Conservation (phyloP, 2,888 invertebrate genomes). For the Tridacna gigas region DNA sequence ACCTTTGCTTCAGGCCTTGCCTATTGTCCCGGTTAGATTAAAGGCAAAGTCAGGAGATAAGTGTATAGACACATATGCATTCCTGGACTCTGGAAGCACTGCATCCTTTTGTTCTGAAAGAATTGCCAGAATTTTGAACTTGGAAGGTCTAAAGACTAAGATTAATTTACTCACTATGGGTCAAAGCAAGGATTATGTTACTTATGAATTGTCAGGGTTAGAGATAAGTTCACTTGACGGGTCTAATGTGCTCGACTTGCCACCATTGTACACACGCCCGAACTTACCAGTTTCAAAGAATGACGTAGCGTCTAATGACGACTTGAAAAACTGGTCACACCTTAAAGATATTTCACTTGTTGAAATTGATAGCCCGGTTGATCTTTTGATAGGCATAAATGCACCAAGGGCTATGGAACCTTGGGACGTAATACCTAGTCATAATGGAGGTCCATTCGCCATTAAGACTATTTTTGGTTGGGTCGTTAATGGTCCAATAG, state of each 20-base stretch:
- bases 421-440: slow-evolving; percentile 54
- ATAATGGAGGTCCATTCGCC: slow-evolving; percentile 48
- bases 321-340: slow-evolving; percentile 39
- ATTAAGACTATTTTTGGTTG: slow-evolving; percentile 55
- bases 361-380: slow-evolving; percentile 48
- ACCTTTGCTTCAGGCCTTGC: slow-evolving; percentile 73
- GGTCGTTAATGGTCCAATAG: slow-evolving; percentile 53
- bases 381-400: slow-evolving; percentile 54
- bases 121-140: slow-evolving; percentile 2
- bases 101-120: slow-evolving; percentile 46
- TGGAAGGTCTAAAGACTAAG: slow-evolving; percentile 16
- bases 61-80: slow-evolving; percentile 52
- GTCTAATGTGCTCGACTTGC: slow-evolving; percentile 19
- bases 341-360: slow-evolving; percentile 34
- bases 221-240: slow-evolving; percentile 41
- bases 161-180: slow-evolving; percentile 11
- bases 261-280: slow-evolving; percentile 27
- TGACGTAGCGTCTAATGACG: slow-evolving; percentile 19
- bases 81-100: slow-evolving; percentile 54
- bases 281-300: slow-evolving; percentile 35
- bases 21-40: slow-evolving; percentile 67
- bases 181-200: not conserved
- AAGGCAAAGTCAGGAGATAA: slow-evolving; percentile 34
- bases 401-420: slow-evolving; percentile 60
- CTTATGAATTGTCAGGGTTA: slow-evolving; percentile 21